A percentile compares a stretch with the other conserved stretches of the same genome.
Evolutionary conservation across 1,140 invertebrate genomes (phyloP).

Genomic region (Spodoptera litura): DNA sequence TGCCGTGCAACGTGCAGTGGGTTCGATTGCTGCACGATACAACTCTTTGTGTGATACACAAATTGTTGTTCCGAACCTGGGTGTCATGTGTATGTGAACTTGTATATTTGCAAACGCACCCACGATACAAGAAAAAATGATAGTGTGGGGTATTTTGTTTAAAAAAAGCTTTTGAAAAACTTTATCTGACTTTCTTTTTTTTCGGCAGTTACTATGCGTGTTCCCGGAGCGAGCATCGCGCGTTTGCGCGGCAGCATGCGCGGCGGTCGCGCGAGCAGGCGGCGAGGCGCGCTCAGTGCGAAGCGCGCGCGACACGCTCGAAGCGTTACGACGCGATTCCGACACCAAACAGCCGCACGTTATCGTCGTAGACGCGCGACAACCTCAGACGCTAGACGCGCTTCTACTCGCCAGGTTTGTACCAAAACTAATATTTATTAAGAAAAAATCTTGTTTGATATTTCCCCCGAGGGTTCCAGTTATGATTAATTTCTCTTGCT

Average conservation of each 20-base stretch:
- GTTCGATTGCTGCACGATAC: too few species aligned
- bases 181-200: slow-evolving; percentile 11
- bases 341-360: slow-evolving; percentile 75
- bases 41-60: too few species aligned
- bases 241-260: slow-evolving; percentile 76
- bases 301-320: slow-evolving; percentile 70
- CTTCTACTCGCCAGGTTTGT: slow-evolving; percentile 70
- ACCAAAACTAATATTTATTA: neutral
- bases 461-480: neutral
- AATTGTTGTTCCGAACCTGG: too few species aligned
- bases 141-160: too few species aligned
- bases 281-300: slow-evolving; percentile 74
- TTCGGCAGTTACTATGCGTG: slow-evolving; percentile 77
- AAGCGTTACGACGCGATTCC: slow-evolving; percentile 72
- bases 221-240: slow-evolving; percentile 79
- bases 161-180: too few species aligned
- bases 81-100: too few species aligned
- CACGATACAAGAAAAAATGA: too few species aligned
- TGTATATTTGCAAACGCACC: too few species aligned
- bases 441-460: neutral
- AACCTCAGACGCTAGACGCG: slow-evolving; percentile 74
- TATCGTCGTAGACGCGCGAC: slow-evolving; percentile 74
- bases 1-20: too few species aligned
- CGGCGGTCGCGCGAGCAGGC: slow-evolving; percentile 71
- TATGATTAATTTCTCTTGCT: neutral